Percentiles rank a stretch among this genome's conserved stretches.
Evolutionary conservation across 1,140 invertebrate genomes (phyloP).

Genomic region (Doryteuthis pealeii): DNA sequence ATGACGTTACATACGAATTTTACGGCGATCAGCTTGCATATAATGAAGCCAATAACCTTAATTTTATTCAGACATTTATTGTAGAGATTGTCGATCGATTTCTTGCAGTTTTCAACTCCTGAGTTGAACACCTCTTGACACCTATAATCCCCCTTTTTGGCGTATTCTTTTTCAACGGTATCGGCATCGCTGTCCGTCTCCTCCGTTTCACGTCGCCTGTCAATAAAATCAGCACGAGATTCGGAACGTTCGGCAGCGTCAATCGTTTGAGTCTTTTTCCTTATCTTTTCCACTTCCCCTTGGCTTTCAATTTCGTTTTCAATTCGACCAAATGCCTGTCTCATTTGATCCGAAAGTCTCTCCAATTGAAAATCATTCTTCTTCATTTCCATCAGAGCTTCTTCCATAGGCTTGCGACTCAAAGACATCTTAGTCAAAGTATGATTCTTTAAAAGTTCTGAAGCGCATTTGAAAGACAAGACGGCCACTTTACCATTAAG

Average conservation of each 20-base stretch:
- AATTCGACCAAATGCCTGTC: constrained; percentile 16
- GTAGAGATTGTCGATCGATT: constrained; percentile 30
- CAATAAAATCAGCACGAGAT: constrained; percentile 12
- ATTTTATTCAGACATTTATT: constrained; percentile 37
- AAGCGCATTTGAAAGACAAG: not conserved
- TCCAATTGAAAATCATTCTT: not conserved
- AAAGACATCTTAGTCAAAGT: not conserved
- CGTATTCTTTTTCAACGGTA: constrained; percentile 22
- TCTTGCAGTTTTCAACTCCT: constrained; percentile 35
- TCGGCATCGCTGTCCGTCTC: not conserved
- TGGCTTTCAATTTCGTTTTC: constrained; percentile 16
- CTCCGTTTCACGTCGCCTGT: constrained; percentile 22
- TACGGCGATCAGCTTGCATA: constrained; percentile 28
- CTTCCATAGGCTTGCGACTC: not conserved
- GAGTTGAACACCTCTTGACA: constrained; percentile 37
- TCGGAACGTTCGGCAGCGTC: constrained; percentile 8
- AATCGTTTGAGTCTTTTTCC: not conserved
- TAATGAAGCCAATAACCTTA: constrained; percentile 40
- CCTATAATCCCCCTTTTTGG: constrained; percentile 43
- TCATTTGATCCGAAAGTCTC: constrained; percentile 4
- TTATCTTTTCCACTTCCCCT: constrained; percentile 14
- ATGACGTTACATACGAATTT: not conserved
- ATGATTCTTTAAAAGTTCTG: not conserved
- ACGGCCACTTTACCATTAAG: not conserved
- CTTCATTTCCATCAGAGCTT: not conserved